Evolutionary conservation across 2,113 vertebrate species (phyloP), one percentile per base, ranked within the genome.

Genomic region (Ranitomeya variabilis): DNA sequence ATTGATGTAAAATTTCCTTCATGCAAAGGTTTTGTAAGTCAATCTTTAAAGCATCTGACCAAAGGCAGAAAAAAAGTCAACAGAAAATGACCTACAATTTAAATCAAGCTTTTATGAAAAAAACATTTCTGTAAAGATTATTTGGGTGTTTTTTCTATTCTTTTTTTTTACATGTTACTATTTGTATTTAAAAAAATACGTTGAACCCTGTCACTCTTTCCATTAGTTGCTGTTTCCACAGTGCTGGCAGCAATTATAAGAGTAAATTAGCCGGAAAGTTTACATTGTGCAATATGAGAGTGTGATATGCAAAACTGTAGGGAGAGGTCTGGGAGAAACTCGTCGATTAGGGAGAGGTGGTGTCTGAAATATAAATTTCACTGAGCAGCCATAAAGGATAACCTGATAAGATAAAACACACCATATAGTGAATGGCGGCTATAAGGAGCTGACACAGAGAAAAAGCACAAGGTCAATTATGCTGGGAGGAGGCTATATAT

Each of bases 231-330:
- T 37, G 37, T 14, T 31, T 51, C 14, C 16, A 52, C 21, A 77
- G 37, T 77, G 52, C 52, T 18, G 37, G 37, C 18, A 21, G 45
- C 7, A 51, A 76, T 76, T 7, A 21, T 21, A 77, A 77, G 73
- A 52, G 7, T 52, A 52, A 19, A 77, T 77, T 77, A 52, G 12
- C 15, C 0, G 45, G 6, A 11, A 77, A 3, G 45, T 21, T 77
- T 77, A 52, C 18, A 77, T 77, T 77, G 16, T 10, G 74, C 74
- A 77, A 77, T 77, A 31, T 79, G 19, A 55, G 76, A 79, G 76
- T 79, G 76, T 52, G 19, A 0, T 54, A 79, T 0, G 51, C 10
- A 13, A 19, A 79, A 55, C 21, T 55, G 21, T n/a, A 23, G 23
- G 51, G 23, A 51, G 37, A 55, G 51, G 52, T 55, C 51, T 55